Evolutionary conservation across 2,888 invertebrate genomes (phyloP).

Genomic region (Campoletis raptor): DNA sequence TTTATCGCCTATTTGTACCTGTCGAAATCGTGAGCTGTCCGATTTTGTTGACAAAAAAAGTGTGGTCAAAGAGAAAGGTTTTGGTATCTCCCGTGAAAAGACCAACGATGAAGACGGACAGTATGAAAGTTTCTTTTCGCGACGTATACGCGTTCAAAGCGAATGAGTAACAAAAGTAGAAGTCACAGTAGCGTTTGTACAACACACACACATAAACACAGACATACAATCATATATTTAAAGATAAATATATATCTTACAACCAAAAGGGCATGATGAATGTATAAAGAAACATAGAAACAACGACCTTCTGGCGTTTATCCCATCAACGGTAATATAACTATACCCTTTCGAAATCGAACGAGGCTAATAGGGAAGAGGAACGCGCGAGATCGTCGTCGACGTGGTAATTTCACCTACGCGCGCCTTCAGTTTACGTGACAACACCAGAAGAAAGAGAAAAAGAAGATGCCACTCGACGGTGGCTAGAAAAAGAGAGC

Average conservation of each 20-base stretch:
- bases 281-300: neutral
- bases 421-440: slow-evolving; percentile 73
- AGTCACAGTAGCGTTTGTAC: slow-evolving; percentile 52
- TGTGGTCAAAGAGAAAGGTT: slow-evolving; percentile 64
- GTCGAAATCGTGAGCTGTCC: slow-evolving; percentile 24
- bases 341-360: slow-evolving; percentile 74
- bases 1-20: neutral
- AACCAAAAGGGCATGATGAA: slow-evolving; percentile 15
- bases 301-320: slow-evolving; percentile 4
- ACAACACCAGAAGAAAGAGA: slow-evolving; percentile 55
- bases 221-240: neutral
- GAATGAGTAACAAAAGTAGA: slow-evolving; percentile 57
- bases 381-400: slow-evolving; percentile 79
- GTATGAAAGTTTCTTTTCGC: slow-evolving; percentile 67
- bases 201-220: neutral
- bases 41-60: slow-evolving; percentile 31
- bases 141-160: slow-evolving; percentile 34
- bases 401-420: slow-evolving; percentile 83
- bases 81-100: slow-evolving; percentile 40
- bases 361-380: slow-evolving; percentile 82
- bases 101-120: slow-evolving; percentile 57
- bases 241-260: neutral
- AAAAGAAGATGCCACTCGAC: slow-evolving; percentile 44
- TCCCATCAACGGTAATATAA: slow-evolving; percentile 6
- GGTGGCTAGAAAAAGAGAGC: slow-evolving; percentile 42